These are phyloP conservation scores for Chirona hameri DNA, from an alignment of 2,888 invertebrate genomes.

Conservation along the genomic window DNA sequence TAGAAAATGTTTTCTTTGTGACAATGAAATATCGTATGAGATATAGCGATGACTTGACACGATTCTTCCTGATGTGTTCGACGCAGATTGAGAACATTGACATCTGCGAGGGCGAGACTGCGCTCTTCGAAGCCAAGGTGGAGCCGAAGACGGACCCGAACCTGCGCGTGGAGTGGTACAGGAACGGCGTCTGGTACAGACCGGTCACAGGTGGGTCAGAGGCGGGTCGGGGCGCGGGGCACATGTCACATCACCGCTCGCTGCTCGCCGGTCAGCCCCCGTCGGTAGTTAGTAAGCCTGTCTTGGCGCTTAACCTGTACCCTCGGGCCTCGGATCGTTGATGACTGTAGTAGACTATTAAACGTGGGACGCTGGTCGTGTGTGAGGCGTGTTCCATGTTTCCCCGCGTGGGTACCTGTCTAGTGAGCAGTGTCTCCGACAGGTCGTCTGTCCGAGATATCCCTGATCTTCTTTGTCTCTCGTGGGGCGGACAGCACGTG, in stretches of 20 bases:
- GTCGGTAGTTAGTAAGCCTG: too few species aligned
- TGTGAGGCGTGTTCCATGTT: too few species aligned
- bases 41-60: not conserved
- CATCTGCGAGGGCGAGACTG: constrained; percentile 84
- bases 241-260: constrained; percentile 51
- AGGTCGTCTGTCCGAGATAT: too few species aligned
- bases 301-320: too few species aligned
- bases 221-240: too few species aligned
- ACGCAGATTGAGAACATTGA: constrained; percentile 71
- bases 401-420: too few species aligned
- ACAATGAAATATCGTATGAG: not conserved
- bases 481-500: too few species aligned
- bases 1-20: not conserved
- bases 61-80: not conserved
- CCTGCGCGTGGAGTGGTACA: constrained; percentile 86
- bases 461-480: too few species aligned
- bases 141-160: constrained; percentile 92
- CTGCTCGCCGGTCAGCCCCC: constrained; percentile 49
- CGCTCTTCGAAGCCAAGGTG: constrained; percentile 91
- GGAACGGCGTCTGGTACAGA: constrained; percentile 84
- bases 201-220: constrained; percentile 66
- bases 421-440: too few species aligned
- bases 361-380: too few species aligned
- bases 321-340: too few species aligned
- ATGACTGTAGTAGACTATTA: too few species aligned